phyloP scores from a whole-genome alignment of 2,113 vertebrate species.

The Ardeotis arabs region DNA sequence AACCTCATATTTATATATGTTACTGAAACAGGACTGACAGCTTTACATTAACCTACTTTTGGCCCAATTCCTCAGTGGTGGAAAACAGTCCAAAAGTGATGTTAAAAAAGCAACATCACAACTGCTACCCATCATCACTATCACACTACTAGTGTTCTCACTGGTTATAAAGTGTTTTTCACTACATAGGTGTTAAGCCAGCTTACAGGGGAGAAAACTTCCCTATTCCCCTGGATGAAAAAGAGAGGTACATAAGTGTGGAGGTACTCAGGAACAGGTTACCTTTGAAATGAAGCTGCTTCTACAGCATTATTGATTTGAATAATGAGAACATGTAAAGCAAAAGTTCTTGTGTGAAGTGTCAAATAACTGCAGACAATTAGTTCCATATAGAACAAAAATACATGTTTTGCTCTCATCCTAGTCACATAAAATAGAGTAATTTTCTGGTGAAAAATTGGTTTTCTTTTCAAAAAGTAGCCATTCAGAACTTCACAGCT shows the following conservation, averaged over 20 bases:
- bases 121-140: background rate
- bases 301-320: background rate
- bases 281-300: background rate
- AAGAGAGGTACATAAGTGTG: background rate
- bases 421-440: background rate
- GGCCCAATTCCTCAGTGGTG: background rate
- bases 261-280: background rate
- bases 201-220: background rate
- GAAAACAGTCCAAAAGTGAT: background rate
- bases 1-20: accelerated
- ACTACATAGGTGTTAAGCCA: background rate
- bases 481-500: background rate
- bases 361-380: background rate
- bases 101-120: background rate
- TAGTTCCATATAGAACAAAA: background rate
- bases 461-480: background rate
- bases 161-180: background rate
- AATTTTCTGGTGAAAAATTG: background rate
- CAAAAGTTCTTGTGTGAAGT: background rate
- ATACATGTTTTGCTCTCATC: background rate
- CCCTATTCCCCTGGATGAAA: background rate
- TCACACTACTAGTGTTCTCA: background rate
- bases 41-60: background rate
- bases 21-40: background rate
- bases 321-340: background rate